phyloP scores from a whole-genome alignment of 2,113 vertebrate genomes.

The Oryzias curvinotus region DNA sequence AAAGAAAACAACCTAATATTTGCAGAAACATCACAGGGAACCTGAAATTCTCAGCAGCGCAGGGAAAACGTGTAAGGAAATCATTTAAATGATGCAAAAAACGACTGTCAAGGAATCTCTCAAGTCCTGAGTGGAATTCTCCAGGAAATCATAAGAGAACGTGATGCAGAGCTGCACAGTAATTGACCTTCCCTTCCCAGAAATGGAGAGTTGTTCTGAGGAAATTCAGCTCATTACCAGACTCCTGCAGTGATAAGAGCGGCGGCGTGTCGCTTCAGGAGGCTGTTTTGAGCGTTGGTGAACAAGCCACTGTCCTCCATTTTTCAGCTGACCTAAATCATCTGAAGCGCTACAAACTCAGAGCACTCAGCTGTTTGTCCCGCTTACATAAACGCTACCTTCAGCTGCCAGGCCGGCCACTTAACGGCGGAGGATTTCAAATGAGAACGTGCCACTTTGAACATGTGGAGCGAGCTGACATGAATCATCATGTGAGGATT shows the following conservation, averaged over 20 bases:
- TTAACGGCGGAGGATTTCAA: neutral
- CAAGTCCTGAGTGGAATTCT: neutral
- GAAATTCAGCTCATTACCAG: conserved; percentile 31
- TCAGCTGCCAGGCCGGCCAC: neutral
- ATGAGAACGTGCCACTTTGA: conserved; percentile 12
- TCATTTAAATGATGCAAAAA: neutral
- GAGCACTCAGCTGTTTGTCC: conserved; percentile 13
- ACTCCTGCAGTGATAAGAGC: conserved; percentile 11
- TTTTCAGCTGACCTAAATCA: conserved; percentile 11
- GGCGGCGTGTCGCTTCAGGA: neutral
- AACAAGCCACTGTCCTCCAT: conserved; percentile 4
- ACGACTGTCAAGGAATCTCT: conserved; percentile 4
- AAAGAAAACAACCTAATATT: neutral
- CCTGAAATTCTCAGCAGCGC: neutral
- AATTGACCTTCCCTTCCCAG: conserved; percentile 25
- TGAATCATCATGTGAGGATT: conserved; percentile 9
- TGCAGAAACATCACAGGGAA: neutral
- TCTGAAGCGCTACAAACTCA: neutral
- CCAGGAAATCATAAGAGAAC: conserved; percentile 7
- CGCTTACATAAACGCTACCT: conserved; percentile 6
- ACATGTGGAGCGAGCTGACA: conserved; percentile 22
- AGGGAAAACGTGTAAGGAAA: neutral
- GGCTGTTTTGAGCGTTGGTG: conserved; percentile 9
- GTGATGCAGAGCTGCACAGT: conserved; percentile 4
- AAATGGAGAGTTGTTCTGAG: conserved; percentile 12